Evolutionary conservation across 2,888 invertebrate genomes (phyloP).

Genomic region (Coleophora flavipennella): DNA sequence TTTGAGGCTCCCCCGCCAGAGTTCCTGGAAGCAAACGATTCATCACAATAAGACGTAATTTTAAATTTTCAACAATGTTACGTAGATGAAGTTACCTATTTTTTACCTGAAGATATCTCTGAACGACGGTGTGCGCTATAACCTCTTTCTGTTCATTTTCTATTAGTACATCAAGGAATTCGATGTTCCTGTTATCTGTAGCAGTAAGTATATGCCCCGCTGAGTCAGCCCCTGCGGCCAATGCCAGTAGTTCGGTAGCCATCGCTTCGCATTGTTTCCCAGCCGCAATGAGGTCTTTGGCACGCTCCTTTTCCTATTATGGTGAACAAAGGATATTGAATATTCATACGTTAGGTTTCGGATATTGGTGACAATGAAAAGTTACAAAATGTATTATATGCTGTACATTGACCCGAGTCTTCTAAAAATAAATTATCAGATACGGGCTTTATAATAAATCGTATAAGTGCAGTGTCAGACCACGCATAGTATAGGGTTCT

Average conservation of each 20-base stretch:
- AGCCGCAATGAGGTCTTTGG: conserved; percentile 95
- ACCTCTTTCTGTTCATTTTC: conserved; percentile 99
- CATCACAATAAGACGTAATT: not conserved
- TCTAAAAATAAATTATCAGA: no score
- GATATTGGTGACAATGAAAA: no score
- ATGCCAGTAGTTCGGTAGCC: conserved; percentile 95
- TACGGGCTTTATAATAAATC: no score
- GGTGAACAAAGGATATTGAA: conserved; percentile 22
- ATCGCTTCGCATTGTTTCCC: conserved; percentile 97
- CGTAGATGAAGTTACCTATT: conserved; percentile 66
- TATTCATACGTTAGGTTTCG: conserved; percentile 18
- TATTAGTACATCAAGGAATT: conserved; percentile 96
- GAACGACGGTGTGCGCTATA: conserved; percentile 97
- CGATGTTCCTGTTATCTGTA: conserved; percentile 93
- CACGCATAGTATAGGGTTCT: no score
- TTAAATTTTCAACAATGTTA: conserved; percentile 4
- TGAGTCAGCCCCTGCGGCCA: conserved; percentile 95
- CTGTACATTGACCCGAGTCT: no score
- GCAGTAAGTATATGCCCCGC: conserved; percentile 96
- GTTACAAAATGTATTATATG: no score
- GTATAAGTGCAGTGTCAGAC: no score
- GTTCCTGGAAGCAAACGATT: conserved; percentile 77
- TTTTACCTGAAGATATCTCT: conserved; percentile 93
- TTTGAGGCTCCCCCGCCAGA: conserved; percentile 97
- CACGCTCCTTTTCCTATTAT: conserved; percentile 93